Percentiles rank a stretch among this genome's conserved stretches.
Conservation (phyloP, 2,888 invertebrate genomes). For the Pharmacophagus antenor region DNA sequence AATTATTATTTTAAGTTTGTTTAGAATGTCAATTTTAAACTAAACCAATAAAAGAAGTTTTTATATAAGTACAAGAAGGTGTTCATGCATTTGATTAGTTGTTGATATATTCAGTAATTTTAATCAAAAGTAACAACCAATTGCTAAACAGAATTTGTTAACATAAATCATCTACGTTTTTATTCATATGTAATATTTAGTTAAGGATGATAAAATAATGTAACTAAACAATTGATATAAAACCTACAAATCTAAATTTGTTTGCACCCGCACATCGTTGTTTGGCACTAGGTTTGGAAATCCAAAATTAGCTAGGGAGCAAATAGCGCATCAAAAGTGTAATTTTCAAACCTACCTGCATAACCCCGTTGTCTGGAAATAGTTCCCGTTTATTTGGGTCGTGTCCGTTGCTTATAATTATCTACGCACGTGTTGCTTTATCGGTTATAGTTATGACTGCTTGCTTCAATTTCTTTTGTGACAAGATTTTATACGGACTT, state of each 20-base stretch:
- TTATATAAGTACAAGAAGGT: too few species aligned
- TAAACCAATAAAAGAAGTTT: too few species aligned
- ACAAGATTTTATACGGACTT: too few species aligned
- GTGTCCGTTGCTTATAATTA: conserved; percentile 67
- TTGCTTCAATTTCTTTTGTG: not conserved
- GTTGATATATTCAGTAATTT: too few species aligned
- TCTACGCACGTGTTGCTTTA: conserved; percentile 49
- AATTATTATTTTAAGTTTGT: too few species aligned
- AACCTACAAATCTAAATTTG: not conserved
- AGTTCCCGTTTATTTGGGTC: conserved; percentile 61
- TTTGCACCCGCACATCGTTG: not conserved
- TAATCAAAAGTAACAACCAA: too few species aligned
- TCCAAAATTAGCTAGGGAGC: conserved; percentile 31
- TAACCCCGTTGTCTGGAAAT: conserved; percentile 44
- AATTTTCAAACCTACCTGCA: conserved; percentile 68
- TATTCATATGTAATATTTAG: too few species aligned
- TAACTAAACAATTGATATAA: not conserved
- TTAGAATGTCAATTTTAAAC: too few species aligned
- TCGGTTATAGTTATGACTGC: conserved; percentile 6
- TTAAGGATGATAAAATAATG: too few species aligned
- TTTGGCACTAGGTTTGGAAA: conserved; percentile 36
- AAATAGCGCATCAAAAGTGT: conserved; percentile 37
- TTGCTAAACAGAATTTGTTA: too few species aligned
- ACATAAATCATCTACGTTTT: too few species aligned
- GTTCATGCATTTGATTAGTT: too few species aligned